phyloP scores from a whole-genome alignment of 2,113 vertebrate genomes.

The Gobio gobio region DNA sequence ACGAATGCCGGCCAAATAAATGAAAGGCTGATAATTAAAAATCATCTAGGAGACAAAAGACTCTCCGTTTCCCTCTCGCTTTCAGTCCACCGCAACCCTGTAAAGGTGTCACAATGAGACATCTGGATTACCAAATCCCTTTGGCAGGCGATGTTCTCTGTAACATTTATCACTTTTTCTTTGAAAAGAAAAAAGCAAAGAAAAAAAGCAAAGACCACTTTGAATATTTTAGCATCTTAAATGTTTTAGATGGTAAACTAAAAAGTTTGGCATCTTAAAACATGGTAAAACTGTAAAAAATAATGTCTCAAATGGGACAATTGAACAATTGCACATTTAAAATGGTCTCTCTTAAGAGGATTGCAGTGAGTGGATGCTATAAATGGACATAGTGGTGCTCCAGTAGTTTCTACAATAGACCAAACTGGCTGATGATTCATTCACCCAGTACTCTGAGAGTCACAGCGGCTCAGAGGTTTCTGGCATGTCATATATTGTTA shows the following conservation, averaged over 20 bases:
- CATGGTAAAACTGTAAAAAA: background rate
- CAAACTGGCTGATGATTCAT: constrained; percentile 43
- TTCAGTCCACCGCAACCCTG: constrained; percentile 34
- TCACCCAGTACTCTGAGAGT: constrained; percentile 23
- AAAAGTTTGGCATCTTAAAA: background rate
- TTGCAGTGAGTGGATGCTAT: constrained; percentile 25
- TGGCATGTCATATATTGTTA: constrained; percentile 21
- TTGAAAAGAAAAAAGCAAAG: background rate
- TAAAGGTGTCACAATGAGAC: constrained; percentile 40
- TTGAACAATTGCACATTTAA: constrained; percentile 4
- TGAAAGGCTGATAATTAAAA: constrained; percentile 71
- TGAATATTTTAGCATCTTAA: background rate
- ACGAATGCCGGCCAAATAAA: constrained; percentile 68
- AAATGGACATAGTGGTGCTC: constrained; percentile 22
- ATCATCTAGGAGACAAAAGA: constrained; percentile 57
- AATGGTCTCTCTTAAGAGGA: background rate
- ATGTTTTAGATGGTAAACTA: background rate
- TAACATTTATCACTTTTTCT: background rate
- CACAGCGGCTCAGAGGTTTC: constrained; percentile 16
- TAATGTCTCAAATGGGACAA: background rate
- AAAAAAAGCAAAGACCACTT: background rate
- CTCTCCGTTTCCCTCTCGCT: constrained; percentile 13
- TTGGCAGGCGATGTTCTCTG: background rate
- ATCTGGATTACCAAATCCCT: constrained; percentile 16
- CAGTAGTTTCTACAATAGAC: constrained; percentile 26